phyloP scores from a whole-genome alignment of 1,140 invertebrate genomes.

The Acyrthosiphon pisum region DNA sequence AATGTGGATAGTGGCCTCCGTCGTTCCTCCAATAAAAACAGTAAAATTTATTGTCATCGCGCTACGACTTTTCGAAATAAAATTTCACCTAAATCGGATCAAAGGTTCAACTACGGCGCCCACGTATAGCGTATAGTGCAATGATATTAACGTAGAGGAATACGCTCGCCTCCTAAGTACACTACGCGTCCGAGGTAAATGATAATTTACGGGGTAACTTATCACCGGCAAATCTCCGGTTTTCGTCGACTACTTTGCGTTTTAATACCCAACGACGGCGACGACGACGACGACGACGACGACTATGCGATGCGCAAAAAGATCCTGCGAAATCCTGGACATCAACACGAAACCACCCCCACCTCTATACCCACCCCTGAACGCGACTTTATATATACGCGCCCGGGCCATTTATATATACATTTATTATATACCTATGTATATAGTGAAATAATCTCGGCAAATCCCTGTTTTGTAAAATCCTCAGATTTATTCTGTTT shows the following conservation, averaged over 20 bases:
- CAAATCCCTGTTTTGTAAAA: slow-evolving; percentile 54
- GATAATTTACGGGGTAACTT: slow-evolving; percentile 50
- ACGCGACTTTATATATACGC: background rate
- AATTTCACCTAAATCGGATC: slow-evolving; percentile 43
- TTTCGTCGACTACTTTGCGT: slow-evolving; percentile 55
- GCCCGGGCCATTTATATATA: background rate
- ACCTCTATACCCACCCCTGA: background rate
- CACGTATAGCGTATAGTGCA: background rate
- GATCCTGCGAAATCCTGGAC: slow-evolving; percentile 24
- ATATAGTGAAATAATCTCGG: slow-evolving; percentile 45
- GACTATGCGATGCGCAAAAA: background rate
- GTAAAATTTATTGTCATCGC: background rate
- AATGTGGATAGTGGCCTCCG: background rate
- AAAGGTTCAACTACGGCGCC: background rate
- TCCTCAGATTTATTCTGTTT: slow-evolving; percentile 51
- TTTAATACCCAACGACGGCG: slow-evolving; percentile 40
- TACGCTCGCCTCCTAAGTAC: background rate
- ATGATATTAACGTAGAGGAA: background rate
- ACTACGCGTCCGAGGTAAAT: slow-evolving; percentile 14
- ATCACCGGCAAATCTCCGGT: slow-evolving; percentile 51
- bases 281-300: background rate
- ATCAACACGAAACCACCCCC: slow-evolving; percentile 10
- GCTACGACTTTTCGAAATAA: slow-evolving; percentile 12
- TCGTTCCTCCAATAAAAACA: background rate
- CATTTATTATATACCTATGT: slow-evolving; percentile 9